Percentiles rank a stretch among this genome's conserved stretches.
Evolutionary conservation across 2,888 invertebrate species (phyloP).

Genomic region (Melinaea marsaeus): DNA sequence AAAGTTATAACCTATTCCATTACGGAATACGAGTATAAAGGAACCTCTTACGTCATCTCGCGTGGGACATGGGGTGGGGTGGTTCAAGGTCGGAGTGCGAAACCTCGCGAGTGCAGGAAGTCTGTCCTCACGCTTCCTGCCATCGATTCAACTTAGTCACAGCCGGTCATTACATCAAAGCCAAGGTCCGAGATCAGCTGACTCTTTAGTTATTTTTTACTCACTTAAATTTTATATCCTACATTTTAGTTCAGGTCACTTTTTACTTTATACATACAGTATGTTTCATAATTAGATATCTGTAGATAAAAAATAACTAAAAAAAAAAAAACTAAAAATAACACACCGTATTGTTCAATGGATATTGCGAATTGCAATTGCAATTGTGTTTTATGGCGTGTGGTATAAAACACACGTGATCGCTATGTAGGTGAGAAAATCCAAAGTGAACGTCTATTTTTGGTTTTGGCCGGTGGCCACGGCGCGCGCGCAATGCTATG

Average conservation of each 20-base stretch:
- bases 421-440: constrained; percentile 66
- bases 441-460: constrained; percentile 57
- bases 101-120: constrained; percentile 55
- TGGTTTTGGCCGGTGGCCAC: constrained; percentile 62
- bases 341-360: constrained; percentile 5
- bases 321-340: too few relatives aligned
- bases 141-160: constrained; percentile 39
- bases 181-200: constrained; percentile 39
- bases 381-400: too few relatives aligned
- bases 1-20: too few relatives aligned
- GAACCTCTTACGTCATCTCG: neutral
- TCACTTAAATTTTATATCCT: neutral
- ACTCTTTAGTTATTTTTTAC: constrained; percentile 11
- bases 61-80: constrained; percentile 5
- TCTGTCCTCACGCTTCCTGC: constrained; percentile 49
- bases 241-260: neutral
- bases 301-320: too few relatives aligned
- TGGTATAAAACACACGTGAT: constrained; percentile 51
- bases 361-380: constrained; percentile 13
- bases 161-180: constrained; percentile 32
- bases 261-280: neutral
- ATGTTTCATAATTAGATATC: neutral
- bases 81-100: constrained; percentile 45
- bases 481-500: constrained; percentile 54
- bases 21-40: neutral